These are phyloP conservation scores for Macheiramphus alcinus DNA, from an alignment of 2,113 vertebrate genomes.

Conservation along the genomic window DNA sequence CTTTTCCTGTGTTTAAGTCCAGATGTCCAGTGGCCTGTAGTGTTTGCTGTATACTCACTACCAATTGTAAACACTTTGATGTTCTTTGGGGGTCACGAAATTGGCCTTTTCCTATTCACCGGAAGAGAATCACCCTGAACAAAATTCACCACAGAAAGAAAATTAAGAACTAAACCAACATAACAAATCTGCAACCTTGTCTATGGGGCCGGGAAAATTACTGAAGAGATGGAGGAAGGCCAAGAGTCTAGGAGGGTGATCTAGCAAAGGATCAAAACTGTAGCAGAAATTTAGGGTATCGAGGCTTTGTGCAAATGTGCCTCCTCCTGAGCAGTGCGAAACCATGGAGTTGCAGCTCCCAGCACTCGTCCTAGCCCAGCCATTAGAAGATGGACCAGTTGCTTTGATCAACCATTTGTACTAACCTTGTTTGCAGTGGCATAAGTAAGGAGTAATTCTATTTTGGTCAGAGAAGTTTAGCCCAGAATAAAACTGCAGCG, in stretches of 20 bases:
- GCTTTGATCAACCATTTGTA: background rate
- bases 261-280: background rate
- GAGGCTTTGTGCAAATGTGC: background rate
- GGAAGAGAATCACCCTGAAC: background rate
- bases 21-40: background rate
- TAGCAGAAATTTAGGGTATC: background rate
- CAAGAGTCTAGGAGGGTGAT: background rate
- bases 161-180: background rate
- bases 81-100: background rate
- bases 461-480: background rate
- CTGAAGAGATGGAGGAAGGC: background rate
- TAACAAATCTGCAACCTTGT: background rate
- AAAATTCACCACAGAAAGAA: background rate
- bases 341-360: background rate
- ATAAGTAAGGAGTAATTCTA: background rate
- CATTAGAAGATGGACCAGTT: background rate
- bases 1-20: background rate
- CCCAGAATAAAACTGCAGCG: background rate
- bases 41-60: background rate
- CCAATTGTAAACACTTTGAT: background rate
- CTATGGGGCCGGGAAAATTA: background rate
- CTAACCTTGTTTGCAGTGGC: background rate
- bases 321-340: background rate
- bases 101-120: background rate
- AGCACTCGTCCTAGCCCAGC: rapidly evolving